phyloP scores from a whole-genome alignment of 2,888 invertebrate species.

The Globia sparganii region DNA sequence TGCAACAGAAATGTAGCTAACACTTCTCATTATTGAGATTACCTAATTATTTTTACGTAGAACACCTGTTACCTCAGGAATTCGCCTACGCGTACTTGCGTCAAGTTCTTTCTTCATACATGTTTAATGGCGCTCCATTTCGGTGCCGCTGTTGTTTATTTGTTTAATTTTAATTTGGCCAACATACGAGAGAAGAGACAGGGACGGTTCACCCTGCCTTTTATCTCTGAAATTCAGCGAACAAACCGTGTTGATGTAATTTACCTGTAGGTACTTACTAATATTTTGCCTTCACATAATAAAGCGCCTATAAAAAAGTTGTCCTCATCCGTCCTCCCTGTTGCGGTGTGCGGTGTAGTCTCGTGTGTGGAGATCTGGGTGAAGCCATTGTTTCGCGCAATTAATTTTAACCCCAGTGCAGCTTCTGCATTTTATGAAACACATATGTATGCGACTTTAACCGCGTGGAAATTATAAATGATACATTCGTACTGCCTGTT shows the following conservation, averaged over 20 bases:
- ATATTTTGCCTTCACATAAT: constrained; percentile 20
- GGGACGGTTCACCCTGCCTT: background rate
- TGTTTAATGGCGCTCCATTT: constrained; percentile 45
- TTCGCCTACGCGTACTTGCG: constrained; percentile 14
- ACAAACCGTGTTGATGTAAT: background rate
- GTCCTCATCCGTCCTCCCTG: background rate
- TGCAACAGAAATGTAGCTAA: background rate
- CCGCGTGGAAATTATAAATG: constrained; percentile 13
- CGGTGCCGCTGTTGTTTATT: constrained; percentile 5
- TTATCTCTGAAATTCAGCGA: background rate
- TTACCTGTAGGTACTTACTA: background rate
- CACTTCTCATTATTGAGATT: constrained; percentile 13
- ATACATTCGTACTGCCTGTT: background rate
- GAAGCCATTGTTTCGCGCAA: constrained; percentile 46
- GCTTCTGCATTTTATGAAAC: constrained; percentile 41
- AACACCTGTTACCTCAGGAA: constrained; percentile 18
- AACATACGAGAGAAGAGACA: background rate
- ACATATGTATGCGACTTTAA: constrained; percentile 20
- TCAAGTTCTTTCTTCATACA: constrained; percentile 40
- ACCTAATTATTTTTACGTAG: background rate
- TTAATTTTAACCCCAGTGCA: constrained; percentile 29
- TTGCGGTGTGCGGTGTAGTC: constrained; percentile 13
- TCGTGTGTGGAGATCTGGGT: constrained; percentile 15
- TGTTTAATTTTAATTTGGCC: constrained; percentile 23
- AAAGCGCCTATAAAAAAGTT: constrained; percentile 19